Base-by-base conservation (phyloP, 2,888 invertebrate genomes). In the Stomorhina lunata region DNA sequence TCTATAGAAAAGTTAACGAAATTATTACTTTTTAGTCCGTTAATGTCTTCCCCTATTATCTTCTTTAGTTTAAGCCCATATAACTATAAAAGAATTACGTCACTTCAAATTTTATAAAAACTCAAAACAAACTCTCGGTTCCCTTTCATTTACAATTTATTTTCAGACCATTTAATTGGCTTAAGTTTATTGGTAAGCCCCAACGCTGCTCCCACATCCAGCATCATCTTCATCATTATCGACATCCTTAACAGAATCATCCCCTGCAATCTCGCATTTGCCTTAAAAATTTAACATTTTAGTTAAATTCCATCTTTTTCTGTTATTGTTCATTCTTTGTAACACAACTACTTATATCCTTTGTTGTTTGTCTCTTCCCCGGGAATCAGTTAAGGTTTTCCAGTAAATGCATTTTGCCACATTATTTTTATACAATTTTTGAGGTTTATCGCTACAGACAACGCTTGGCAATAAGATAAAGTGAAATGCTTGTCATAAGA, bases 101-200 rank as follows among this genome's bases (percentile, higher is more conserved):
- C 27, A 53, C 29, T 15, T 40, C 7, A 45, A 65, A 25, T 22
- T 6, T 12, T 9, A 61, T 57, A n/a, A 57, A 57, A 75, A 43
- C 57, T 25, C 55, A 45, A 43, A 55, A 12, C 1, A 55, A 34
- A 7, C 15, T 53, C 50, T 68, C 29, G 9, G n/a, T 55, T 69
- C 43, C 27, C 45, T 78, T 77, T 72, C 77, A 77, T 68, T 77
- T 72, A 25, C 37, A 69, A 68, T 73, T 78, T 81, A 61, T 55
- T 81, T 81, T 68, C 81, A 78, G 68, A 69, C 68, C 78, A 81
- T 81, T 81, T 81, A 81, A 81, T 73, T 73, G 81, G 78, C 78
- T 78, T 81, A 25, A 53, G 78, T 63, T 78, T 78, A 69, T 45
- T n/a, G n/a, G n/a, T n/a, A n/a, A n/a, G n/a, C 63, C 55, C 22